Percentiles rank a stretch among this genome's conserved stretches.
These are phyloP conservation scores for Heptranchias perlo DNA, from an alignment of 2,113 vertebrate species.

Conservation along the genomic window DNA sequence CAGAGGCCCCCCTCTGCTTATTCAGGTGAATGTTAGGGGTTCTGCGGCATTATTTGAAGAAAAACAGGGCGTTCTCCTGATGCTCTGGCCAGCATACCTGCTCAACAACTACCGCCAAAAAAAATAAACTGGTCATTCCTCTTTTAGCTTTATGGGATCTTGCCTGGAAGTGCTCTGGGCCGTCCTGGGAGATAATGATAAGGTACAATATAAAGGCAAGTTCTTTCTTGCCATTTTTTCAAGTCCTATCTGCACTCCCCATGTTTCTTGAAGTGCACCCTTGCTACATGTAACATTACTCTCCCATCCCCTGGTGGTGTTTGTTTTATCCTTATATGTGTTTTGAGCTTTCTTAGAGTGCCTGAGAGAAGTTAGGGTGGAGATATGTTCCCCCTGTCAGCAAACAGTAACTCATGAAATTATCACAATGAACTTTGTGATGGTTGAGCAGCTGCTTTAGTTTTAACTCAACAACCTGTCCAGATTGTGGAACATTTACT, in stretches of 20 bases:
- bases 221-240: not conserved
- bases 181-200: not conserved
- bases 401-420: not conserved
- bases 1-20: not conserved
- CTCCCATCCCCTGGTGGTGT: not conserved
- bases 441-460: not conserved
- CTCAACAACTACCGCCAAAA: not conserved
- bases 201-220: not conserved
- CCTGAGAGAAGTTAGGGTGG: not conserved
- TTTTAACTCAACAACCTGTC: not conserved
- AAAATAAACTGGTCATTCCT: not conserved
- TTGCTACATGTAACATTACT: not conserved
- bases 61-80: not conserved
- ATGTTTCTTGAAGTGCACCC: not conserved
- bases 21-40: not conserved
- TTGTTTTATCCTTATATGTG: not conserved
- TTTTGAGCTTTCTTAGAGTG: not conserved
- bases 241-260: not conserved
- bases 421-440: not conserved
- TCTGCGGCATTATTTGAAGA: not conserved
- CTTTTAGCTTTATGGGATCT: not conserved
- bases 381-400: not conserved
- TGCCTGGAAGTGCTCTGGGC: not conserved
- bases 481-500: not conserved
- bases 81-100: not conserved